Evolutionary conservation across 2,113 vertebrate genomes (phyloP), one percentile per base, ranked within the genome.

Genomic region (Bubo bubo): DNA sequence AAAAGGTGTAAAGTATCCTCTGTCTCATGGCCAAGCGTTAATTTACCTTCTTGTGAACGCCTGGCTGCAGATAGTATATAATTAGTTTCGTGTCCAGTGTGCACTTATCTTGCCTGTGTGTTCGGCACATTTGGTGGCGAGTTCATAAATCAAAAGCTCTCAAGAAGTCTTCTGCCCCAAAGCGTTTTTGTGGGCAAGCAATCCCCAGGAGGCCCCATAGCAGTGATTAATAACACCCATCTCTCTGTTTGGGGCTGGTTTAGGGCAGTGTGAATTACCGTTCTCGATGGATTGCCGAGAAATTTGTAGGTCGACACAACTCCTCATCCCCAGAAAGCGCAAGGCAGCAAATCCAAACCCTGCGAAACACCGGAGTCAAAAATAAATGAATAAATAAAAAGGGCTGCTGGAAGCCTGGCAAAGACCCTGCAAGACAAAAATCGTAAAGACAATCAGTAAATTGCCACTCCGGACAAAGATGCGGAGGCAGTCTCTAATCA

Each of bases 91-190:
- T 41, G 49, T 47, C 70, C 77, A 73, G 49, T 3, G 3, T 35
- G 64, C 32, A 45, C 79, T 96, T 88, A 59, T 67, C 17, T 4
- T 70, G 39, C 53, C 84, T 28, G 34, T 70, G 58, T 62, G 64
- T 70, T 79, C 3, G 2, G 64, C 12, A 4, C 50, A 2, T 62
- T 80, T 66, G 67, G 52, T 70, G 77, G 53, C 1, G 5, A 53
- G 49, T 87, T 66, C 91, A 91, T 95, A 87, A 96, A 95, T 95
- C 94, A 89, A 82, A 93, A 87, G 7, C 73, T 75, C 58, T 96
- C 66, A 20, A 56, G 80, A 89, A 82, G 26, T 81, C 86, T 63
- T 75, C 77, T 90, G 71, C 83, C 88, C 90, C n/a, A 23, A 70
- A 74, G 23, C 4, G 1, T 45, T 93, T 79, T 62, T 0, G 0